Evolutionary conservation across 2,888 invertebrate species (phyloP), one percentile per base, ranked within the genome.

Genomic region (Aporophyla lueneburgensis): DNA sequence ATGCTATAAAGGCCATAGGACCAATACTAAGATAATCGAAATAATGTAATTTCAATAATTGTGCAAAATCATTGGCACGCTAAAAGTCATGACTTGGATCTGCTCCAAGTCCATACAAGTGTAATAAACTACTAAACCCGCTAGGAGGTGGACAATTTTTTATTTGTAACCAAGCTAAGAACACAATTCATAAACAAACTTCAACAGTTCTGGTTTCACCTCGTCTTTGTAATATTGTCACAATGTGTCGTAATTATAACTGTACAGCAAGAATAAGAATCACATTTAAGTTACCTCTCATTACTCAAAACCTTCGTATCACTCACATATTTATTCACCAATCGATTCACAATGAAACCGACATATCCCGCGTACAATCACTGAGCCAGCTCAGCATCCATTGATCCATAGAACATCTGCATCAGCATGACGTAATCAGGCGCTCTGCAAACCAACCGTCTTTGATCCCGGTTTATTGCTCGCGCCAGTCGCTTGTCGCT

Each of bases 381-480:
- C 46, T 12, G 43, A 46, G 43, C 43, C 43, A 49, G 53, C 59
- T 16, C 79, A 67, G 62, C 62, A 75, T 84, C 70, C 59, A 82
- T 75, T 84, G 74, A 85, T 81, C 65, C 49, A 33, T 21, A 59
- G 59, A 62, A 71, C 69, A 84, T 78, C 74, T 81, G 75, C 83
- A 71, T 71, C 71, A 76, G 27, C 27, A n/a, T 71, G 56, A 62
- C 73, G 73, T 76, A 75, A 81, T 78, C 71, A 74, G 70, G 12
- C 59, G 62, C 67, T 70, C 40, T 59, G 71, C 71, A 85, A 71
- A 78, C 75, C 43, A 56, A 33, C 43, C n/a, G 72, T 43, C 70
- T 81, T 63, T 74, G 77, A 82, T 78, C 66, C 58, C 49, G 40
- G 73, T 66, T 85, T 81, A 85, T 81, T 81, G 75, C 75, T 71